Evolutionary conservation across 2,888 invertebrate genomes (phyloP), one percentile per base, ranked within the genome.

Genomic region (Drosophila tripunctata): DNA sequence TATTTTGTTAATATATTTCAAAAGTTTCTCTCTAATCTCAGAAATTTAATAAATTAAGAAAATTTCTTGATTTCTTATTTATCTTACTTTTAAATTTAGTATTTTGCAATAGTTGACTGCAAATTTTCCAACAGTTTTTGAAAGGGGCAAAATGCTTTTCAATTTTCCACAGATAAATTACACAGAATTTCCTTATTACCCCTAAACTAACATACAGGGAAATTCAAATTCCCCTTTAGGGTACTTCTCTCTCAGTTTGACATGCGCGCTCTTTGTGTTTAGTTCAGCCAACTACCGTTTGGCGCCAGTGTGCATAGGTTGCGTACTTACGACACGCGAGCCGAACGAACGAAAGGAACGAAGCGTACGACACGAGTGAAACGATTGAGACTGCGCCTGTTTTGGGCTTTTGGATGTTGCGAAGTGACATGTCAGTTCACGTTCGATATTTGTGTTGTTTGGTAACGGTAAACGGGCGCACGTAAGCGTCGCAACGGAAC

Each of bases 381-480:
- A 51, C 44, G 14, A 54, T 22, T 57, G 65, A 44, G 62, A 50
- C 75, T 62, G 79, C 58, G 78, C 78, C 76, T 58, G 68, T 67
- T 69, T 74, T 56, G 62, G 62, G 78, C 61, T 66, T 68, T 51
- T 52, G 73, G 75, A 77, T 69, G 47, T 70, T 36, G 71, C 80
- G 75, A 78, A 72, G 80, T 82, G 69, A 71, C 72, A 88, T 86
- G 86, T 91, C 91, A 91, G 91, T 91, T 90, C 89, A 89, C 88
- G 90, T 90, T 89, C 90, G 91, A 90, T 90, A 90, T 91, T 90
- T 90, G 91, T 89, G 88, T 89, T 90, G 91, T 89, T 89, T 91
- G 89, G 91, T 91, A 88, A 82, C 89, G 88, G 85, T 72, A 67
- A 82, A 81, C 82, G 84, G 78, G 62, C 80, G 74, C 63, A 66